Conservation (phyloP, 2,113 vertebrate species). For the Hyperopisus bebe region DNA sequence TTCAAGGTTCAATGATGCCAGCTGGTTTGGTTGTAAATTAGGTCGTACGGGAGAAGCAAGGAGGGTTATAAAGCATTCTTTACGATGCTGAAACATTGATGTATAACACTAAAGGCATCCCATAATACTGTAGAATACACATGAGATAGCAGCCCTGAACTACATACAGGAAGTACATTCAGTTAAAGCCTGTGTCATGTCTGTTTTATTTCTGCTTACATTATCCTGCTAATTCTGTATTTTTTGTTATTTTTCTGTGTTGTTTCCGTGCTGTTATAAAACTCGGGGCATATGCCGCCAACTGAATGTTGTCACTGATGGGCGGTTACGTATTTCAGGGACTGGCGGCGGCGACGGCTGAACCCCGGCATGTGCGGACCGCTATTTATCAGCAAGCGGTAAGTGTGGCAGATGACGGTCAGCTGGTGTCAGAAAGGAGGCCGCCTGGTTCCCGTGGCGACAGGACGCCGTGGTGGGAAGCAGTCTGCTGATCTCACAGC, state of each 20-base stretch:
- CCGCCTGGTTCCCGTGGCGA: not conserved
- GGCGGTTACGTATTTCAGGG: not conserved
- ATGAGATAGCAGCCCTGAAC: not conserved
- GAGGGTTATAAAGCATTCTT: not conserved
- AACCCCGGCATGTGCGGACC: not conserved
- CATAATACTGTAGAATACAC: not conserved
- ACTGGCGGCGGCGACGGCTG: not conserved
- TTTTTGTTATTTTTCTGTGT: not conserved
- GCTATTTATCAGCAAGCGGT: not conserved
- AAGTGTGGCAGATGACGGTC: conserved; percentile 1
- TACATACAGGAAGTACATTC: not conserved
- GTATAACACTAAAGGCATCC: not conserved
- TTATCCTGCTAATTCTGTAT: not conserved
- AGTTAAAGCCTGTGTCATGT: not conserved
- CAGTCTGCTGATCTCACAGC: not conserved
- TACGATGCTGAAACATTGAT: not conserved
- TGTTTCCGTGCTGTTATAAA: not conserved
- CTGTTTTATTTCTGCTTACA: not conserved
- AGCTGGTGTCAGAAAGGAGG: conserved; percentile 3
- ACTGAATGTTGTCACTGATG: not conserved
- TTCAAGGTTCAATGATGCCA: not conserved
- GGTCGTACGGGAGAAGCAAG: not conserved
- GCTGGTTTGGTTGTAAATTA: not conserved
- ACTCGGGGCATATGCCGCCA: not conserved
- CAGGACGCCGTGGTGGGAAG: not conserved